phyloP scores from a whole-genome alignment of 2,797 vertebrate genomes.

The Cyclopterus lumpus region DNA sequence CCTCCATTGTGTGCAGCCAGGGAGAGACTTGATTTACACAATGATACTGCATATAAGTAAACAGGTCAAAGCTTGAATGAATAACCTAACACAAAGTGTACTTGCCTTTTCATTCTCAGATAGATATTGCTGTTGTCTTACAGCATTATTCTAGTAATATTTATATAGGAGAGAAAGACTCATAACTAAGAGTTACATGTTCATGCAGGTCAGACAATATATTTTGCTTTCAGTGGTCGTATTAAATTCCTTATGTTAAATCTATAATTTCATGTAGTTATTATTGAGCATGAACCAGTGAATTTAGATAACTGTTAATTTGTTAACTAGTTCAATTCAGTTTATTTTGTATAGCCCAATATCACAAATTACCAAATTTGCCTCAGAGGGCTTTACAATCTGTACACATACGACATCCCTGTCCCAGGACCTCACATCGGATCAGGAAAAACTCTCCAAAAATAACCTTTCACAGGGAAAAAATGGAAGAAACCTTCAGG shows the following conservation, averaged over 20 bases:
- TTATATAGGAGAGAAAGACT: constrained; percentile 18
- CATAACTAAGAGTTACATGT: constrained; percentile 9
- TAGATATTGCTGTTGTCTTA: constrained; percentile 24
- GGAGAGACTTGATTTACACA: not conserved
- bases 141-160: constrained; percentile 31
- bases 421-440: no score
- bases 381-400: no score
- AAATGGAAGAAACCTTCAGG: no score
- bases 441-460: no score
- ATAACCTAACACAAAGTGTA: constrained; percentile 13
- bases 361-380: no score
- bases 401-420: no score
- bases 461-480: no score
- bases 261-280: not conserved
- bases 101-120: constrained; percentile 9
- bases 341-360: no score
- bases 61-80: constrained; percentile 12
- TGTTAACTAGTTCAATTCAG: no score
- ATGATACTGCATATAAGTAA: not conserved
- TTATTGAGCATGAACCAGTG: constrained; percentile 7
- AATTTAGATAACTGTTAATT: not conserved
- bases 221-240: not conserved
- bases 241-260: constrained; percentile 21
- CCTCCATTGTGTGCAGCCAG: not conserved
- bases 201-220: constrained; percentile 16